Base-by-base conservation (phyloP, 2,888 invertebrate species). In the Schizotus pectinicornis region DNA sequence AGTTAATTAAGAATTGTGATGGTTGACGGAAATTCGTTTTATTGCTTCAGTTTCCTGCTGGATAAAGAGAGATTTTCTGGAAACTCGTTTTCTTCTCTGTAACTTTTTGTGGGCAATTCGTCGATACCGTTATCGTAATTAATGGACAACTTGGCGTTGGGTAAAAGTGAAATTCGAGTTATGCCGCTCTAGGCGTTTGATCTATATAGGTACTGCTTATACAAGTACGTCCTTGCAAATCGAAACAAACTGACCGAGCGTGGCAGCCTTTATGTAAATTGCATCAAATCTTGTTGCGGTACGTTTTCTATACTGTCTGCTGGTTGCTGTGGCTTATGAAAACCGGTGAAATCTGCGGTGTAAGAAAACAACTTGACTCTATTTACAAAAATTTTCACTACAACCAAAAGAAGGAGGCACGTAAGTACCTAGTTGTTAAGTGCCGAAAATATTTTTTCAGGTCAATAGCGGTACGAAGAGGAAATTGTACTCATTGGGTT, bases 81-180 rank as follows among this genome's bases (percentile, higher is more conserved):
- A 5, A 22, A 3, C 5, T 22, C 22, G 5, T 2, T 22, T 22
- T 22, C 39, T 39, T 33, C 22, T 33, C 32, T 34, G n/a, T 33
- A 45, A 32, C 12, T 11, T 30, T n/a, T 45, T 32, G 1, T 37
- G 30, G 34, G 30, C 6, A 36, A 42, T 35, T 52, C 43, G n/a
- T 41, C 31, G 38, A 22, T 41, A 47, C 54, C 54, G 55, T 56
- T 48, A 56, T 43, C 43, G 49, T 43, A 53, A 22, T 22, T 22
- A 37, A 56, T 49, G 41, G 49, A 56, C 48, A 56, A 32, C 32
- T 36, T 56, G 55, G 48, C 49, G 37, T 47, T 32, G 49, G 38
- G 55, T 56, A 56, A 56, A 56, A 56, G 55, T 56, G 55, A 56
- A 56, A 56, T 56, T 42, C 49, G 36, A 56, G 49, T 30, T 39